A percentile compares a stretch with the other conserved stretches of the same genome.
Evolutionary conservation across 2,113 vertebrate genomes (phyloP).

Genomic region (Deroptyus accipitrinus): DNA sequence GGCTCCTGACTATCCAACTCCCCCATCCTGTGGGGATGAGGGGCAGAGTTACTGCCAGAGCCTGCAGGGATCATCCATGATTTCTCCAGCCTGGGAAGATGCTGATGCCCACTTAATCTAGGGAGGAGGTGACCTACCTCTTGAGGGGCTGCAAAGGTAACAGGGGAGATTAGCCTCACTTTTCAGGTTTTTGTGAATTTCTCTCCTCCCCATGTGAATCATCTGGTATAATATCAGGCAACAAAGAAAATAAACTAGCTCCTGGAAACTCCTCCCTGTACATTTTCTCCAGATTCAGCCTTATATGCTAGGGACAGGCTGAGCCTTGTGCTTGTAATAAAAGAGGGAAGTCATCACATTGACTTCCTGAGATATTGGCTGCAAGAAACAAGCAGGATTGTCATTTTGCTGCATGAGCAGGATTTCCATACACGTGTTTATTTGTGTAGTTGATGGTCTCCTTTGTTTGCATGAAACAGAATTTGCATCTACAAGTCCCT

Average conservation of each 20-base stretch:
- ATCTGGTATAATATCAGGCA: slow-evolving; percentile 10
- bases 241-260: not conserved
- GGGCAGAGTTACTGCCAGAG: not conserved
- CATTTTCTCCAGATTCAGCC: not conserved
- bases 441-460: not conserved
- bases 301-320: not conserved
- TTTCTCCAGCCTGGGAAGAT: not conserved
- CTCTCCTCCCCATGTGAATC: fast-evolving
- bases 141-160: not conserved
- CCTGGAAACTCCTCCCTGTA: slow-evolving; percentile 23
- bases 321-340: not conserved
- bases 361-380: not conserved
- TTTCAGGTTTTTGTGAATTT: not conserved
- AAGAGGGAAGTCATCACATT: not conserved
- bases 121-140: not conserved
- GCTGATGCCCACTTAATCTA: not conserved
- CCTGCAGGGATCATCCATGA: not conserved
- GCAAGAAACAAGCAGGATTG: not conserved
- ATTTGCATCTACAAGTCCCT: not conserved
- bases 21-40: fast-evolving
- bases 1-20: not conserved
- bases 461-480: not conserved
- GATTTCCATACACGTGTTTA: not conserved
- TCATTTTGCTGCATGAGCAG: not conserved
- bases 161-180: not conserved